Percentiles rank a stretch among this genome's conserved stretches.
These are phyloP conservation scores for Myripristis jacobus DNA, from an alignment of 2,797 vertebrate species.

Conservation along the genomic window DNA sequence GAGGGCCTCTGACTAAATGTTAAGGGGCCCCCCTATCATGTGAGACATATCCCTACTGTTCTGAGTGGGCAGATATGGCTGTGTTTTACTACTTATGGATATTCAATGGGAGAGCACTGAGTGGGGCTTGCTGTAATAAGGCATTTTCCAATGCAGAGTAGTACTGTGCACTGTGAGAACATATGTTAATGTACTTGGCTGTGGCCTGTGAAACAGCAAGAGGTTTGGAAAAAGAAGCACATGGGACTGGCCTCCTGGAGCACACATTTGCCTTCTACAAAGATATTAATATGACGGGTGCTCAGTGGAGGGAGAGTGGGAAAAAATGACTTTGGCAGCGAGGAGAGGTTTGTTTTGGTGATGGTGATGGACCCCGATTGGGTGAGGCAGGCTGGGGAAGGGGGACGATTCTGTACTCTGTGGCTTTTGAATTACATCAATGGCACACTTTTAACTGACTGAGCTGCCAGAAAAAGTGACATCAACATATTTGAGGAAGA, in stretches of 20 bases:
- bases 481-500: slow-evolving; percentile 71
- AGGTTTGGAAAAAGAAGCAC: slow-evolving; percentile 68
- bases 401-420: slow-evolving; percentile 49
- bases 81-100: slow-evolving; percentile 80
- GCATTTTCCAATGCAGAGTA: slow-evolving; percentile 83
- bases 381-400: slow-evolving; percentile 45
- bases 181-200: slow-evolving; percentile 85
- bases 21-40: slow-evolving; percentile 77
- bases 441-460: slow-evolving; percentile 62
- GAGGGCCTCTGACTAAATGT: slow-evolving; percentile 77
- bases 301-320: slow-evolving; percentile 48
- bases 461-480: slow-evolving; percentile 67
- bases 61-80: slow-evolving; percentile 75
- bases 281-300: slow-evolving; percentile 71
- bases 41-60: slow-evolving; percentile 75
- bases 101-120: slow-evolving; percentile 71
- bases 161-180: slow-evolving; percentile 81
- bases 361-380: slow-evolving; percentile 64
- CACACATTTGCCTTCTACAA: slow-evolving; percentile 70
- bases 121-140: slow-evolving; percentile 77
- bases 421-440: slow-evolving; percentile 66
- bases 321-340: slow-evolving; percentile 62
- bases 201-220: slow-evolving; percentile 83
- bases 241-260: slow-evolving; percentile 72
- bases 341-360: slow-evolving; percentile 69